These are phyloP conservation scores for Pedicia rivosa DNA, from an alignment of 2,888 invertebrate species.

Conservation along the genomic window DNA sequence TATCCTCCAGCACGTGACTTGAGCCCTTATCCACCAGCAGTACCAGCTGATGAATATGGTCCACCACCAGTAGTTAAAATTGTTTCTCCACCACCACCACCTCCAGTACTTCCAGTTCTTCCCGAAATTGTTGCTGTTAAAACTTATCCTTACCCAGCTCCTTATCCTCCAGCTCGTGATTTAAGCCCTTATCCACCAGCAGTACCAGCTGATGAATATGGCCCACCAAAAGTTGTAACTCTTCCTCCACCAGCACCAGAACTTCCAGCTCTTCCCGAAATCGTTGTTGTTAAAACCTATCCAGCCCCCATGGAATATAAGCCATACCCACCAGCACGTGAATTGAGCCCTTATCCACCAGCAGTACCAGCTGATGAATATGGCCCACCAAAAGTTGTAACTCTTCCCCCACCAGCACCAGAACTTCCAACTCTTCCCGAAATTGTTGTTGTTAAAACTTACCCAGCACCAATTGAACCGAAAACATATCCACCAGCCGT, in stretches of 20 bases:
- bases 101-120: slow-evolving; percentile 4
- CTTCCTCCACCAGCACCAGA: slow-evolving; percentile 9
- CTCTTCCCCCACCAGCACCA: slow-evolving; percentile 8
- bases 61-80: slow-evolving; percentile 6
- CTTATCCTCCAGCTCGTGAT: slow-evolving; percentile 9
- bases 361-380: slow-evolving; percentile 7
- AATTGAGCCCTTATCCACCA: slow-evolving; percentile 12
- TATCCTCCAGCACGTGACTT: too few species aligned
- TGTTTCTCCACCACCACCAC: slow-evolving; percentile 7
- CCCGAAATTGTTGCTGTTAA: too few species aligned
- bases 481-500: slow-evolving; percentile 10
- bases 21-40: slow-evolving; percentile 8
- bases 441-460: too few species aligned
- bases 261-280: neutral
- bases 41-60: neutral
- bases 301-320: neutral
- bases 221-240: slow-evolving; percentile 12
- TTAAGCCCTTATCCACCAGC: slow-evolving; percentile 11
- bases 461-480: neutral
- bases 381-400: slow-evolving; percentile 7
- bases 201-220: slow-evolving; percentile 11
- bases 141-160: too few species aligned
- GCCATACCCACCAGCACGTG: neutral
- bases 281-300: neutral
- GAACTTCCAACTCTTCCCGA: too few species aligned